phyloP scores from a whole-genome alignment of 2,113 vertebrate genomes.

The Camelus bactrianus region DNA sequence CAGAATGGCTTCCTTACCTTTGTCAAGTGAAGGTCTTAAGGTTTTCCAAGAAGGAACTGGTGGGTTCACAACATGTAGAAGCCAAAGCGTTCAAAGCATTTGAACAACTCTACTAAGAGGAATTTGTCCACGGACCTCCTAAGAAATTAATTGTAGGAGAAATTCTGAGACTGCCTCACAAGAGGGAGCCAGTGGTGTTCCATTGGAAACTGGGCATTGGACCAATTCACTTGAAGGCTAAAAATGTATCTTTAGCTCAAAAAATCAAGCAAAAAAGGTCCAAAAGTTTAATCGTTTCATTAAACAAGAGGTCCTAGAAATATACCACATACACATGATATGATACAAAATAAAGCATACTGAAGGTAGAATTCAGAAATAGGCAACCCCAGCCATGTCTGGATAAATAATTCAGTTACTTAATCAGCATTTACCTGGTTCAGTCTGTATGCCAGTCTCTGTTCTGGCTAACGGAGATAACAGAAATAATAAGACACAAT shows the following conservation, averaged over 20 bases:
- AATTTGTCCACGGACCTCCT: conserved; percentile 4
- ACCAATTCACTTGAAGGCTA: conserved; percentile 37
- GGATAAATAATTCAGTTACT: conserved; percentile 50
- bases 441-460: neutral
- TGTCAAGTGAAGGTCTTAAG: conserved; percentile 25
- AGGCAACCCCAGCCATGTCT: neutral
- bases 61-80: conserved; percentile 6
- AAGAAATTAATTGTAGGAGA: conserved; percentile 55
- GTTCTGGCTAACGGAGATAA: conserved; percentile 12
- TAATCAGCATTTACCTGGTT: conserved; percentile 35
- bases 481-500: conserved; percentile 26
- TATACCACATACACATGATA: neutral
- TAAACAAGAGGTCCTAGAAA: conserved; percentile 42
- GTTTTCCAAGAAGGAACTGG: conserved; percentile 36
- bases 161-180: conserved; percentile 63
- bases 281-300: conserved; percentile 40
- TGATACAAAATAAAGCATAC: conserved; percentile 33
- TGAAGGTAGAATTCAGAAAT: neutral
- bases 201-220: conserved; percentile 13
- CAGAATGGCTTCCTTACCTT: neutral
- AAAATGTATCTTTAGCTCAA: conserved; percentile 49
- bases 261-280: conserved; percentile 37
- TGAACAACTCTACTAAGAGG: conserved; percentile 30
- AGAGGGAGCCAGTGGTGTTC: conserved; percentile 61
- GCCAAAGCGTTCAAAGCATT: conserved; percentile 4